Percentiles rank a stretch among this genome's conserved stretches.
phyloP scores from a whole-genome alignment of 2,888 invertebrate genomes.

The Unio delphinus region DNA sequence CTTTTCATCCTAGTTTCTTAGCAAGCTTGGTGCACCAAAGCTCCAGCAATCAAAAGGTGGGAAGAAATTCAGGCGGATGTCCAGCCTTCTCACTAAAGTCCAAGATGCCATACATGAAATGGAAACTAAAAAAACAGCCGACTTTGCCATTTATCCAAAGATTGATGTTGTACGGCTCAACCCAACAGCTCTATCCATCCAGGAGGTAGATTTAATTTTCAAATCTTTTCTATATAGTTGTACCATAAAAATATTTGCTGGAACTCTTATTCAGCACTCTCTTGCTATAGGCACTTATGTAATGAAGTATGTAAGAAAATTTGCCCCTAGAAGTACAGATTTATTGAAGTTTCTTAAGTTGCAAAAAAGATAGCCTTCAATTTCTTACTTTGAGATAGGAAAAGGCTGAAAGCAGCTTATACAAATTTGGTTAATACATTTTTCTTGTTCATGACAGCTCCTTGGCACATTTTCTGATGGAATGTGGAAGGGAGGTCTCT shows the following conservation, averaged over 20 bases:
- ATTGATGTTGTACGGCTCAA: conserved; percentile 62
- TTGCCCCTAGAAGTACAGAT: too few relatives aligned
- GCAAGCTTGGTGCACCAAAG: conserved; percentile 26
- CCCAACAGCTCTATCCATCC: conserved; percentile 59
- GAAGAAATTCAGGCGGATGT: conserved; percentile 37
- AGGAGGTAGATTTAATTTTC: conserved; percentile 51
- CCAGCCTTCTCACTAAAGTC: conserved; percentile 34
- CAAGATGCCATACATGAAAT: conserved; percentile 43
- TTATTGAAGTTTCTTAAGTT: too few relatives aligned
- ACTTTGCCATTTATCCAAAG: conserved; percentile 60
- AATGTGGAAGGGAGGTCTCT: conserved; percentile 62
- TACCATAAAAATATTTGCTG: neutral
- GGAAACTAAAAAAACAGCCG: conserved; percentile 29
- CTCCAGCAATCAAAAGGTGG: conserved; percentile 25
- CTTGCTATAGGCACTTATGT: too few relatives aligned
- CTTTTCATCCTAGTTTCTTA: conserved; percentile 17
- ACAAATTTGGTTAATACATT: too few relatives aligned
- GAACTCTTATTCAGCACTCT: too few relatives aligned
- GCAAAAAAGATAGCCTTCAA: too few relatives aligned
- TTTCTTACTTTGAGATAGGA: too few relatives aligned
- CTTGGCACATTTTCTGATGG: conserved; percentile 60
- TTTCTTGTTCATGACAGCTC: conserved; percentile 42
- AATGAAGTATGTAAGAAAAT: too few relatives aligned
- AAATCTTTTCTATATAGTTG: neutral
- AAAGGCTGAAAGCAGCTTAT: too few relatives aligned